Conservation (phyloP, 2,888 invertebrate genomes). For the Synanthedon vespiformis region DNA sequence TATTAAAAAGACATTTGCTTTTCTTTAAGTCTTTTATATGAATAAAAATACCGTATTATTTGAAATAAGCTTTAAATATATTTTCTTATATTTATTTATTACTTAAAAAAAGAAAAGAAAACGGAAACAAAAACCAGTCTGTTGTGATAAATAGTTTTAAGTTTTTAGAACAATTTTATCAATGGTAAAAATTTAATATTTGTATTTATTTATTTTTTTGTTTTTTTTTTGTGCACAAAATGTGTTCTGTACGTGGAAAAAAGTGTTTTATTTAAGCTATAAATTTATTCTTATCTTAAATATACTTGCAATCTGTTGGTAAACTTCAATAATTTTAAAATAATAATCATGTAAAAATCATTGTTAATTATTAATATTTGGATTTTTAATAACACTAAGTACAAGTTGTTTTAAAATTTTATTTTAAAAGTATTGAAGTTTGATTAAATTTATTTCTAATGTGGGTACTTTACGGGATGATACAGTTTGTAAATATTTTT, state of each 20-base stretch:
- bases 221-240: conserved; percentile 21
- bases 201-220: conserved; percentile 25
- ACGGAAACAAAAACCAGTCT: conserved; percentile 55
- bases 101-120: conserved; percentile 29
- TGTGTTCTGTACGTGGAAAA: conserved; percentile 32
- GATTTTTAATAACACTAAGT: too few relatives aligned
- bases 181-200: conserved; percentile 19
- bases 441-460: conserved; percentile 19
- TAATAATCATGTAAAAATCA: background rate
- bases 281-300: conserved; percentile 16
- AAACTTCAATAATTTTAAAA: background rate
- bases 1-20: background rate
- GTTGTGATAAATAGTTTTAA: conserved; percentile 65
- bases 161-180: conserved; percentile 33
- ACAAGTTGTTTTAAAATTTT: background rate
- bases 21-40: background rate
- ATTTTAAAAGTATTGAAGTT: background rate
- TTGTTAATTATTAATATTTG: too few relatives aligned
- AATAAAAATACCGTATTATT: conserved; percentile 14
- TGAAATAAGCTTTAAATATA: conserved; percentile 52
- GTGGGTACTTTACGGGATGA: conserved; percentile 61
- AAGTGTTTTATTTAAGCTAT: conserved; percentile 20
- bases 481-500: conserved; percentile 61
- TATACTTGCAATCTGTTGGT: conserved; percentile 24
- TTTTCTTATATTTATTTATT: conserved; percentile 41